These are phyloP conservation scores for Paedocypris sp. DNA, from an alignment of 2,113 vertebrate species.

Conservation along the genomic window DNA sequence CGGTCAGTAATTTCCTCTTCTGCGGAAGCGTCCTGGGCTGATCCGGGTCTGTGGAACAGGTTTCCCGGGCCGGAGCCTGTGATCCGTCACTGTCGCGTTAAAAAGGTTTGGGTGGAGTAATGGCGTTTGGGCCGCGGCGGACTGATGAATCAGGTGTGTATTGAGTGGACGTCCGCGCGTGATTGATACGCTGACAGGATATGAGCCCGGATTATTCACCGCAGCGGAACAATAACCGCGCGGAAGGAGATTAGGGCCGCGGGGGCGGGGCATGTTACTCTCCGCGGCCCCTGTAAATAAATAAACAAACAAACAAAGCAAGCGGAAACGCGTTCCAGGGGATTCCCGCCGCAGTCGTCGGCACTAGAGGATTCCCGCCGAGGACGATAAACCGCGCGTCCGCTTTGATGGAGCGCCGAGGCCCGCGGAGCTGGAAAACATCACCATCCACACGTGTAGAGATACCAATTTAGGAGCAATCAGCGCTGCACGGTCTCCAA, in stretches of 20 bases:
- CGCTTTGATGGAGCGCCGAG: constrained; percentile 23
- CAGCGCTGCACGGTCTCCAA: too few relatives aligned
- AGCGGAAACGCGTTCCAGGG: too few relatives aligned
- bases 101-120: constrained; percentile 92
- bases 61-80: constrained; percentile 74
- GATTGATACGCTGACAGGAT: constrained; percentile 98
- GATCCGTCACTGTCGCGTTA: constrained; percentile 90
- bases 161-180: constrained; percentile 98
- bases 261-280: constrained; percentile 74
- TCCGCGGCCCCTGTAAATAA: background rate
- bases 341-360: too few relatives aligned
- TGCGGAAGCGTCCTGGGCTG: too few relatives aligned
- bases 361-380: too few relatives aligned
- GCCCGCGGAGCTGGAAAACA: background rate
- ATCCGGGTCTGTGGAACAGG: constrained; percentile 82
- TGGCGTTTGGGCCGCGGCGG: constrained; percentile 74
- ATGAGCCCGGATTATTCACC: constrained; percentile 89
- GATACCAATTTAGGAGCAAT: too few relatives aligned
- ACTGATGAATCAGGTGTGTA: constrained; percentile 98
- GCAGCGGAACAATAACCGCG: constrained; percentile 86
- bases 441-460: too few relatives aligned
- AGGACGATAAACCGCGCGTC: too few relatives aligned
- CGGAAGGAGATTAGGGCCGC: constrained; percentile 79
- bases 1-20: too few relatives aligned
- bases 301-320: constrained; percentile 38